These are phyloP conservation scores for Mirounga angustirostris DNA, from an alignment of 2,113 vertebrate species.

Conservation along the genomic window DNA sequence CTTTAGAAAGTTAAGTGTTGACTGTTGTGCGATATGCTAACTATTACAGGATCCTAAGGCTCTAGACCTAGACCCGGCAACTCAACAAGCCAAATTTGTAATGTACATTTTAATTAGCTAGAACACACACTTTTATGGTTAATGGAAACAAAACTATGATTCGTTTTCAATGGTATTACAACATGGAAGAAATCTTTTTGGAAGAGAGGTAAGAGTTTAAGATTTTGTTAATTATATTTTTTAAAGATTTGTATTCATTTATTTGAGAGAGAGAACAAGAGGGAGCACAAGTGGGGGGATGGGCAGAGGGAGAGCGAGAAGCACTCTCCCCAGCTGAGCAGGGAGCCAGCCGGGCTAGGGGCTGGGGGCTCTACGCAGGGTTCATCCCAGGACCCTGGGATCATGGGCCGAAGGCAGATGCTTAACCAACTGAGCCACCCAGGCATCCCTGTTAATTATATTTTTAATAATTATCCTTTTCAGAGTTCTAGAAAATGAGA, in stretches of 20 bases:
- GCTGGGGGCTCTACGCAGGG: not conserved
- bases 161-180: not conserved
- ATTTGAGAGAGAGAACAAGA: not conserved
- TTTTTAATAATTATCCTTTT: slow-evolving; percentile 23
- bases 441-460: not conserved
- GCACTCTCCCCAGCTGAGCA: not conserved
- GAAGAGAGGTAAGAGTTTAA: not conserved
- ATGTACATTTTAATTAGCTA: not conserved
- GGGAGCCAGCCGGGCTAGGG: not conserved
- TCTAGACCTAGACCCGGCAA: not conserved
- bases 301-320: not conserved
- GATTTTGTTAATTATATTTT: not conserved
- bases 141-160: not conserved
- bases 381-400: not conserved
- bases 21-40: not conserved
- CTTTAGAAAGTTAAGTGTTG: not conserved
- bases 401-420: not conserved
- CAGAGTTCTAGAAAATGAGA: not conserved
- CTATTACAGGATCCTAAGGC: not conserved
- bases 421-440: not conserved
- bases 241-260: not conserved
- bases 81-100: not conserved
- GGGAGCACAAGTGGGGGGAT: not conserved
- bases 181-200: not conserved
- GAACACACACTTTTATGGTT: not conserved